A percentile compares a stretch with the other conserved stretches of the same genome.
phyloP scores from a whole-genome alignment of 2,113 vertebrate species.

The Eonycteris spelaea region DNA sequence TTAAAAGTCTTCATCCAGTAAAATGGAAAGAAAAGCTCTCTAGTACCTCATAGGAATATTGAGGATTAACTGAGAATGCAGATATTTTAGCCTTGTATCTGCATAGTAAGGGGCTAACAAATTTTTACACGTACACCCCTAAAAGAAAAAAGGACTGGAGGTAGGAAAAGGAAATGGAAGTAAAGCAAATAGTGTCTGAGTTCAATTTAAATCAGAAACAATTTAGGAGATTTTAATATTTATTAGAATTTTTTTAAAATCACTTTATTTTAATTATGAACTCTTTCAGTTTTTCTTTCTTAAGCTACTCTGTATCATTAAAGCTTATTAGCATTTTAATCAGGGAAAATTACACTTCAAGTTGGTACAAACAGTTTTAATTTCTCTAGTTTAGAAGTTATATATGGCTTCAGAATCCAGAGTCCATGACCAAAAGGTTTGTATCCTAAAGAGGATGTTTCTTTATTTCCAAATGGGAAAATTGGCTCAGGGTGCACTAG shows the following conservation, averaged over 20 bases:
- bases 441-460: not conserved
- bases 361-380: not conserved
- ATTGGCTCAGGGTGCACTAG: not conserved
- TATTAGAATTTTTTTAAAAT: not conserved
- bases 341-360: not conserved
- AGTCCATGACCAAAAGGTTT: not conserved
- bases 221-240: constrained; percentile 1
- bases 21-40: not conserved
- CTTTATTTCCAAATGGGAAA: not conserved
- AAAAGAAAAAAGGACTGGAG: not conserved
- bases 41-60: not conserved
- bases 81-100: not conserved
- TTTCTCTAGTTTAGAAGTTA: not conserved
- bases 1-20: not conserved
- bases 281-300: not conserved
- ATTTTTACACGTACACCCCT: not conserved
- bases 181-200: not conserved
- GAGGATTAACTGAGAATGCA: not conserved
- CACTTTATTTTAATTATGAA: not conserved
- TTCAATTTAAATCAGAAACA: not conserved
- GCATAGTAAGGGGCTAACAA: not conserved
- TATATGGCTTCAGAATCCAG: not conserved
- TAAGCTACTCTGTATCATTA: not conserved
- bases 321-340: not conserved
- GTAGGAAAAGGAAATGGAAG: not conserved